Conservation (phyloP, 2,888 invertebrate genomes). For the Psylliodes chrysocephalus region DNA sequence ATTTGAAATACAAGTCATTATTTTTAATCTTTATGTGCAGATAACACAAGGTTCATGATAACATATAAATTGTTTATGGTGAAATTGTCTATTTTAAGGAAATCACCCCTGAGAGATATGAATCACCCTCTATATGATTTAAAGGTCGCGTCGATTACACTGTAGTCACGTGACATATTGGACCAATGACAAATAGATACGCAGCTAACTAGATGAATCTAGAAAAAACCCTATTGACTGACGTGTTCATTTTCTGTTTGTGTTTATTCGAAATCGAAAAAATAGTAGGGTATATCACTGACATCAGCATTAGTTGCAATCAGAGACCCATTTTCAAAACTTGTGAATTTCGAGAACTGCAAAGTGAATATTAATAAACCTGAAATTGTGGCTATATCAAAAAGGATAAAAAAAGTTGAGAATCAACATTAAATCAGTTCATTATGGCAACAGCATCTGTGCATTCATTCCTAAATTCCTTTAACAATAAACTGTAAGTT, state of each 20-base stretch:
- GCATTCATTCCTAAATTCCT: conserved; percentile 74
- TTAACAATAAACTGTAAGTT: conserved; percentile 78
- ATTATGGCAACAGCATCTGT: conserved; percentile 68
- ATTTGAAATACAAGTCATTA: too few species aligned
- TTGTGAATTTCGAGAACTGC: conserved; percentile 5
- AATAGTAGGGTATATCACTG: conserved; percentile 6
- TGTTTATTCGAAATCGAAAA: conserved; percentile 1
- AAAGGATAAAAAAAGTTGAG: conserved; percentile 41
- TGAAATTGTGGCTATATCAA: conserved; percentile 15
- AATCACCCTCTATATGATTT: too few species aligned
- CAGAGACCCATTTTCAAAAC: background rate
- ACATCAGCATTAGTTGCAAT: conserved; percentile 3
- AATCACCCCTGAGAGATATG: too few species aligned
- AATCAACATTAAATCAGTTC: conserved; percentile 43
- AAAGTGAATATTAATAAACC: conserved; percentile 6
- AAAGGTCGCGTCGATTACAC: too few species aligned
- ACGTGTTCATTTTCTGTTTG: conserved; percentile 42
- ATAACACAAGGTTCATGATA: too few species aligned
- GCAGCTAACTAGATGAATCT: conserved; percentile 32
- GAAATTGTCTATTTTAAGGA: too few species aligned
- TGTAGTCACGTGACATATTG: conserved; percentile 11
- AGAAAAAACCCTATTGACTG: conserved; percentile 34
- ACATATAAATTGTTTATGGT: too few species aligned
- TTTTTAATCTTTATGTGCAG: too few species aligned
- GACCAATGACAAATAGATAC: conserved; percentile 31